Percentiles rank a stretch among this genome's conserved stretches.
Conservation (phyloP, 1,140 invertebrate genomes). For the Drosophila pruinosa region DNA sequence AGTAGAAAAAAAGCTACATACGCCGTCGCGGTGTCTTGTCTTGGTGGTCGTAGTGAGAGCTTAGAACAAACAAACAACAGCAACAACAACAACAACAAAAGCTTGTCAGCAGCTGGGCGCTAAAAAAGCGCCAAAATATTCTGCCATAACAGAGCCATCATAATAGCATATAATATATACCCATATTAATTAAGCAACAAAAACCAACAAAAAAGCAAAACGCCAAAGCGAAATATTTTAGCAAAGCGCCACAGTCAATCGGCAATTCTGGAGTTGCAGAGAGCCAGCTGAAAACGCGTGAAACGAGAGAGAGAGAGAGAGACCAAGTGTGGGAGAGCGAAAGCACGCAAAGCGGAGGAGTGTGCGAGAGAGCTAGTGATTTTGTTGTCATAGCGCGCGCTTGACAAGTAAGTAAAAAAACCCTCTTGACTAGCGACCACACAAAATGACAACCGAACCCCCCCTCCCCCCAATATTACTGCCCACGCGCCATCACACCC, state of each 20-base stretch:
- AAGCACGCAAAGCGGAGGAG: background rate
- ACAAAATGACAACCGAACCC: background rate
- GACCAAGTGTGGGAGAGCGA: background rate
- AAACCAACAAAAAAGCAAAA: constrained; percentile 17
- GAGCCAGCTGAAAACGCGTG: constrained; percentile 1
- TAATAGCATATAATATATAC: constrained; percentile 20
- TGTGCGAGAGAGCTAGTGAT: constrained; percentile 33
- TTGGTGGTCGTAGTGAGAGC: constrained; percentile 23
- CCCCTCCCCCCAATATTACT: background rate
- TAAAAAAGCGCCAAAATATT: constrained; percentile 44
- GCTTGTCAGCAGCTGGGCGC: constrained; percentile 34
- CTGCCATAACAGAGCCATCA: constrained; percentile 27
- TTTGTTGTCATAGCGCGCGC: constrained; percentile 61
- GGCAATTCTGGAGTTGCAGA: constrained; percentile 32
- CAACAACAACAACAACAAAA: constrained; percentile 17
- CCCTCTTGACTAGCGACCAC: background rate
- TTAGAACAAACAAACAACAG: constrained; percentile 36
- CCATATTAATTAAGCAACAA: constrained; percentile 46
- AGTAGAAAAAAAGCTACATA: constrained; percentile 36
- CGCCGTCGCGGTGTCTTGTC: constrained; percentile 42
- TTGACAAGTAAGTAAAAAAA: constrained; percentile 59
- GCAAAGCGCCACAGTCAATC: constrained; percentile 20
- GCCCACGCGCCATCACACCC: background rate
- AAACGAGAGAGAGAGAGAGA: constrained; percentile 15
- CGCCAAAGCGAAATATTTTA: constrained; percentile 28